phyloP scores from a whole-genome alignment of 2,797 vertebrate species.

The Myotis findleyi region DNA sequence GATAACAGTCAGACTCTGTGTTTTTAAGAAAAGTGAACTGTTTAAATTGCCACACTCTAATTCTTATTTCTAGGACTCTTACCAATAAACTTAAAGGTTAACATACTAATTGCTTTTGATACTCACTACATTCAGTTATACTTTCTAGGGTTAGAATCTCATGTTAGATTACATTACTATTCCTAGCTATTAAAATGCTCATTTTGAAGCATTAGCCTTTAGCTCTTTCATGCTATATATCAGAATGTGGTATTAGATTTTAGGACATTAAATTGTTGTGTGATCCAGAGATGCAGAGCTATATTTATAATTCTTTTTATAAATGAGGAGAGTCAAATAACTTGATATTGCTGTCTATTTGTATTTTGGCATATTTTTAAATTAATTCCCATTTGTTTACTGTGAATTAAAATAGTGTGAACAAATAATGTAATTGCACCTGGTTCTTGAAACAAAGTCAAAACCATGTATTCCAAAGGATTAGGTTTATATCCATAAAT shows the following conservation, averaged over 20 bases:
- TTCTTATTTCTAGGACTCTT: constrained; percentile 53
- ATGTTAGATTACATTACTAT: background rate
- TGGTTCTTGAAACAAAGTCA: constrained; percentile 64
- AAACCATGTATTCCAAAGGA: constrained; percentile 34
- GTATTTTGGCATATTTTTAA: constrained; percentile 45
- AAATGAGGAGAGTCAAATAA: constrained; percentile 1
- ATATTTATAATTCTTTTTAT: background rate
- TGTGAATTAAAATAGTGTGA: constrained; percentile 32
- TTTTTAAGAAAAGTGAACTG: background rate
- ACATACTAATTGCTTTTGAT: constrained; percentile 35
- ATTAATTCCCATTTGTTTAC: constrained; percentile 16
- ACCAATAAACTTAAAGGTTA: background rate
- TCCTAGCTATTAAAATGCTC: constrained; percentile 7
- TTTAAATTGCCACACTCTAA: background rate
- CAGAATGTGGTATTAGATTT: background rate
- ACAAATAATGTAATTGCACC: constrained; percentile 17
- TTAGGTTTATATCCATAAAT: background rate
- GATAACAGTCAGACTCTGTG: background rate
- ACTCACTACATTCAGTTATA: background rate
- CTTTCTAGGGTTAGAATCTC: constrained; percentile 3
- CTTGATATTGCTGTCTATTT: background rate
- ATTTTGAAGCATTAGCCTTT: background rate
- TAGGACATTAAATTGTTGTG: constrained; percentile 1
- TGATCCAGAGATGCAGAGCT: background rate
- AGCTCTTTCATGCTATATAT: background rate